Base-by-base conservation (phyloP, 2,888 invertebrate genomes). In the Resseliella maxima region DNA sequence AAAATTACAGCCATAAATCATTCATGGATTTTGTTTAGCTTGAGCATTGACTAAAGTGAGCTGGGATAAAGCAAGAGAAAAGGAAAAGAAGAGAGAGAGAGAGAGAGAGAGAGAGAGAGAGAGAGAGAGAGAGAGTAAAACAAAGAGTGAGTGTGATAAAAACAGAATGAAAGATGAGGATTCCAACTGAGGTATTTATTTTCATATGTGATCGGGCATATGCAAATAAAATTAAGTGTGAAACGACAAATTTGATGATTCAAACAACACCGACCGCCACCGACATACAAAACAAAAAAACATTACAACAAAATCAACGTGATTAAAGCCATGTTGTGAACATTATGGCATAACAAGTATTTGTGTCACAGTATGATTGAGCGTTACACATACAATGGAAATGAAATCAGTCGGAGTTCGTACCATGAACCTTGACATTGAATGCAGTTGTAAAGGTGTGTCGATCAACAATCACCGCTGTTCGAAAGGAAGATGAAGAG, bases 211-310 rank as follows among this genome's bases (percentile, higher is more conserved):
- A 72, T 31, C 72, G n/a, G 15, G 72, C 72, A 72, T 72, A 72
- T 72, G 72, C 72, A 72, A 72, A 72, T 72, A 72, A 72, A 72
- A 72, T 72, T 72, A 72, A 72, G 72, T 72, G 72, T 72, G 72
- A 72, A 72, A 31, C 15, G 72, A 72, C 72, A 72, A 72, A 72
- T 72, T n/a, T 31, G 72, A 12, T 35, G 72, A 72, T 72, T 72
- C 72, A 15, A 72, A 31, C 31, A 2, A 72, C 72, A 72, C 72
- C 59, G 59, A 27, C 59, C 12, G 59, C 41, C 41, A 18, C 50
- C 50, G 21, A 5, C 59, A n/a, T 59, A 3, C 59, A 0, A 72
- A 3, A 27, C 31, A 31, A 72, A 6, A 12, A 31, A 72, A 31
- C 0, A 72, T 15, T 18, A 50, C 31, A 72, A 15, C 5, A 3